Percentiles rank a stretch among this genome's conserved stretches.
Evolutionary conservation across 2,113 vertebrate species (phyloP).

Genomic region (Gobio gobio): DNA sequence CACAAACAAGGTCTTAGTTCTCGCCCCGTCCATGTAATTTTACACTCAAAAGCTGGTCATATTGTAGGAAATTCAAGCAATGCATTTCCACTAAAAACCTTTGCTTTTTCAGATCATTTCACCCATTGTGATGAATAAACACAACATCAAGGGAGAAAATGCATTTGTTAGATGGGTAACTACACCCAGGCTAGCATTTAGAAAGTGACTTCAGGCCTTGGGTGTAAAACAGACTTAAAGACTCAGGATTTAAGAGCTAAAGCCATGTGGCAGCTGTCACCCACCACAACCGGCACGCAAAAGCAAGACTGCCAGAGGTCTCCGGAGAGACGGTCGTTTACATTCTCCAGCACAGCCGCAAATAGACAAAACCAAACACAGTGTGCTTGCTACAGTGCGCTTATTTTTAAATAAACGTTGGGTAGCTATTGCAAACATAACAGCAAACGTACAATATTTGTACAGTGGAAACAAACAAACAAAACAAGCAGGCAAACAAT

Average conservation of each 20-base stretch:
- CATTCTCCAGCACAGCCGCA: background rate
- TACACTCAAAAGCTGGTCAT: background rate
- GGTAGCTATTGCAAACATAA: background rate
- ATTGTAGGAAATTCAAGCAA: background rate
- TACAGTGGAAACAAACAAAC: background rate
- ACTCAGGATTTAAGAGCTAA: conserved; percentile 71
- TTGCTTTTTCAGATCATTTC: background rate
- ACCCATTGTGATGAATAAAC: background rate
- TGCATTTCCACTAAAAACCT: too few relatives aligned
- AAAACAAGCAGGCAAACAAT: conserved; percentile 2
- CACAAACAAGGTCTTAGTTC: background rate
- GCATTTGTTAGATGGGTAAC: background rate
- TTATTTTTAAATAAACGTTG: conserved; percentile 12
- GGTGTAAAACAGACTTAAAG: conserved; percentile 69
- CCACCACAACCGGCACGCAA: conserved; percentile 51
- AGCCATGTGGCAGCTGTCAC: conserved; percentile 75
- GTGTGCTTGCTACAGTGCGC: background rate
- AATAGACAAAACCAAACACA: conserved; percentile 17
- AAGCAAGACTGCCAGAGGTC: conserved; percentile 43
- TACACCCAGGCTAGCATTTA: background rate
- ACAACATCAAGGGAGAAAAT: background rate
- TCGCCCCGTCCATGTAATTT: background rate
- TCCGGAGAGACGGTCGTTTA: conserved; percentile 41
- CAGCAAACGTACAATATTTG: background rate
- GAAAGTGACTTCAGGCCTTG: conserved; percentile 58